A percentile compares a stretch with the other conserved stretches of the same genome.
Conservation (phyloP, 2,888 invertebrate genomes). For the Euzetes globulus region DNA sequence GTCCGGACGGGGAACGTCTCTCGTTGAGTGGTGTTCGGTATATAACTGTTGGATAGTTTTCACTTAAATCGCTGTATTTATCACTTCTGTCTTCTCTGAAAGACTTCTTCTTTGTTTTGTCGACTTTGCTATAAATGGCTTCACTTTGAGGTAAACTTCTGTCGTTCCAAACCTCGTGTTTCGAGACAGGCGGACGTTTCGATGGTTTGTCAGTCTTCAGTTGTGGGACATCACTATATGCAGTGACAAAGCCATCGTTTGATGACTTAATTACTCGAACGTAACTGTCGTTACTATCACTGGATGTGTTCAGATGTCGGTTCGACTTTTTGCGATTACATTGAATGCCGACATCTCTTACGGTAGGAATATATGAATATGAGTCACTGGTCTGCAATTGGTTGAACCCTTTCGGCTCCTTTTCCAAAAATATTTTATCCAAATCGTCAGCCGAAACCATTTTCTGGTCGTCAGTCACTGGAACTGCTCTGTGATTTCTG, state of each 20-base stretch:
- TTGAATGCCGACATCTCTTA: slow-evolving; percentile 32
- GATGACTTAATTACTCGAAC: slow-evolving; percentile 36
- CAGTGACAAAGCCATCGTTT: slow-evolving; percentile 41
- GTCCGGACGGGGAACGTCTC: slow-evolving; percentile 7
- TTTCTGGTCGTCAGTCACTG: slow-evolving; percentile 15
- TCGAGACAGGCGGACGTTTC: slow-evolving; percentile 18
- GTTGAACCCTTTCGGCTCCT: neutral
- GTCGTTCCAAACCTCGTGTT: slow-evolving; percentile 21
- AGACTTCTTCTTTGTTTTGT: slow-evolving; percentile 39
- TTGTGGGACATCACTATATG: slow-evolving; percentile 41
- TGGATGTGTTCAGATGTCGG: slow-evolving; percentile 23
- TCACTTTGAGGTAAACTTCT: slow-evolving; percentile 24
- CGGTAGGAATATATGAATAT: slow-evolving; percentile 14
- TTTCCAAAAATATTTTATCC: slow-evolving; percentile 25
- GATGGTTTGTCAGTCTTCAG: slow-evolving; percentile 32
- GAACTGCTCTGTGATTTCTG: neutral
- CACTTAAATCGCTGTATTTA: neutral
- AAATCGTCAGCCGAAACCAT: slow-evolving; percentile 26
- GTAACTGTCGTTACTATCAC: neutral
- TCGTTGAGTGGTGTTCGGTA: slow-evolving; percentile 32
- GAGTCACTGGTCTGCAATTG: neutral
- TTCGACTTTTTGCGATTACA: slow-evolving; percentile 34
- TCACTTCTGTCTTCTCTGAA: neutral
- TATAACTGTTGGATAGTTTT: slow-evolving; percentile 6
- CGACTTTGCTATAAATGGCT: slow-evolving; percentile 41